A percentile compares a stretch with the other conserved stretches of the same genome.
phyloP scores from a whole-genome alignment of 2,888 invertebrate species.

The Caradrina kadenii region DNA sequence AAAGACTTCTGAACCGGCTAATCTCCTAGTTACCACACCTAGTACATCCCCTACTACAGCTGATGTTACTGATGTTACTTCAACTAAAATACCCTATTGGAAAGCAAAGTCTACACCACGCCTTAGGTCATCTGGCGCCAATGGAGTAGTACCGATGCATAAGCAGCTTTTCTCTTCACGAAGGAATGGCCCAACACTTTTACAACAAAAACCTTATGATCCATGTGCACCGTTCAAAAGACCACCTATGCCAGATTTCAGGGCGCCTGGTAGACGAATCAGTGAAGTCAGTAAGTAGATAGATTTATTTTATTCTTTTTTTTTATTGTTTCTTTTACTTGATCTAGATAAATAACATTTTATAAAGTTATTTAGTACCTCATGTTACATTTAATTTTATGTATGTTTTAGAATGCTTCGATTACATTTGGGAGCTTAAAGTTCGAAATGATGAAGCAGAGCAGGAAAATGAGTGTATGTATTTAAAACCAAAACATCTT shows the following conservation, averaged over 20 bases:
- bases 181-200: neutral
- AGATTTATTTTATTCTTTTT: neutral
- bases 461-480: slow-evolving; percentile 67
- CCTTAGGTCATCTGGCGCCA: neutral
- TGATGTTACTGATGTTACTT: slow-evolving; percentile 4
- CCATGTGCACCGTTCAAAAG: slow-evolving; percentile 32
- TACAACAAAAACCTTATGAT: slow-evolving; percentile 6
- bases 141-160: neutral
- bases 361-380: neutral
- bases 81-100: slow-evolving; percentile 22
- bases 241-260: slow-evolving; percentile 69
- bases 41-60: neutral
- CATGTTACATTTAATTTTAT: neutral
- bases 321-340: too few relatives aligned
- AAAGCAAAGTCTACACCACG: slow-evolving; percentile 11
- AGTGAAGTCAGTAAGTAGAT: slow-evolving; percentile 74
- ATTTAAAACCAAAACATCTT: neutral
- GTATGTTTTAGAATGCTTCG: slow-evolving; percentile 70
- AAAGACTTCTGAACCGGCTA: neutral
- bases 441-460: slow-evolving; percentile 54
- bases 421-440: slow-evolving; percentile 70
- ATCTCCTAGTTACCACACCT: neutral
- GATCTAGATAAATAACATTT: neutral
- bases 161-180: neutral
- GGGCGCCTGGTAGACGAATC: slow-evolving; percentile 67